These are phyloP conservation scores for Ligdia adustata DNA, from an alignment of 2,888 invertebrate species.

Conservation along the genomic window DNA sequence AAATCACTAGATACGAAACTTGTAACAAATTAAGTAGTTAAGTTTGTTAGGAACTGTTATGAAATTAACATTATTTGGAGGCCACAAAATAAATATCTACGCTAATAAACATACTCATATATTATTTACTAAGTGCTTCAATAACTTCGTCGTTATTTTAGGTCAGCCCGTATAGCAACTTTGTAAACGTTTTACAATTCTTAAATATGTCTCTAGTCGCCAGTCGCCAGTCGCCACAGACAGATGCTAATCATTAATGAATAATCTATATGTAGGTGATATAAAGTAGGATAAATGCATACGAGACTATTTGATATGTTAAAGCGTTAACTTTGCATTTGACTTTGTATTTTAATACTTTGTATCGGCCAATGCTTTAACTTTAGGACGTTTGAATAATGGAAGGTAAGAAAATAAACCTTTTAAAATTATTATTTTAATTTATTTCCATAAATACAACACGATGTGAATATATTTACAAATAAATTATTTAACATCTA, in stretches of 20 bases:
- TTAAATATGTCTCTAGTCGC: slow-evolving; percentile 2
- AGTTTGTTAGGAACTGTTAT: too few species aligned
- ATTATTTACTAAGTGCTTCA: not conserved
- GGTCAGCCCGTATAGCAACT: slow-evolving; percentile 13
- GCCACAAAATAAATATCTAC: not conserved
- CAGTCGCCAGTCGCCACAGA: too few species aligned
- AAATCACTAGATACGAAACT: too few species aligned
- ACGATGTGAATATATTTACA: too few species aligned
- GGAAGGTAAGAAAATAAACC: not conserved
- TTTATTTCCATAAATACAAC: too few species aligned
- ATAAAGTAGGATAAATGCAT: not conserved
- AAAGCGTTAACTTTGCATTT: not conserved
- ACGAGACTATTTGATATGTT: not conserved
- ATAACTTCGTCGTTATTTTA: slow-evolving; percentile 14
- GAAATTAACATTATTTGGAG: not conserved
- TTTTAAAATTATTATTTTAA: too few species aligned
- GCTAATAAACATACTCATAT: not conserved
- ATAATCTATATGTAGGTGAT: slow-evolving; percentile 8
- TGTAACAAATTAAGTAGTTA: too few species aligned
- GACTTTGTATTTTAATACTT: too few species aligned
- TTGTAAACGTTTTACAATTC: slow-evolving; percentile 8
- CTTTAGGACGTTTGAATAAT: too few species aligned
- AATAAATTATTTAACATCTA: too few species aligned
- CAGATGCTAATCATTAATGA: slow-evolving; percentile 17
- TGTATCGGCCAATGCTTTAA: too few species aligned